These are phyloP conservation scores for Aethes cnicana DNA, from an alignment of 2,888 invertebrate species.

Conservation along the genomic window DNA sequence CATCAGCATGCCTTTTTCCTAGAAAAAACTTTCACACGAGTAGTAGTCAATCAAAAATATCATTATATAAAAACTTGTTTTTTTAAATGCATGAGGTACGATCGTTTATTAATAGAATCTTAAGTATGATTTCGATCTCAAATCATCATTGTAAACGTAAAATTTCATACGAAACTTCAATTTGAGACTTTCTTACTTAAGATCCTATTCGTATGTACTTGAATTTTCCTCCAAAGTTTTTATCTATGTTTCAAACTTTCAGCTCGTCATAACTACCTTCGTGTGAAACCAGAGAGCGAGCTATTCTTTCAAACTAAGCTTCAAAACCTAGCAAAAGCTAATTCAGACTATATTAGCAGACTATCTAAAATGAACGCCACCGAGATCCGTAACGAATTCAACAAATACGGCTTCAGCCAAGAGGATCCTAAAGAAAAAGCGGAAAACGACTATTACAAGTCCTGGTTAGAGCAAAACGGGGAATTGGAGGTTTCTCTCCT, in stretches of 20 bases:
- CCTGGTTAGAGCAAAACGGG: conserved; percentile 76
- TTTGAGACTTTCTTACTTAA: no score
- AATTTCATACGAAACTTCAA: no score
- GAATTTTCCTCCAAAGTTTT: no score
- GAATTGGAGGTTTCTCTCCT: conserved; percentile 74
- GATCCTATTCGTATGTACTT: no score
- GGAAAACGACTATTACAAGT: conserved; percentile 75
- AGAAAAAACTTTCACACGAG: no score
- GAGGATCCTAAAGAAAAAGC: conserved; percentile 47
- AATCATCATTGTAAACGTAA: no score
- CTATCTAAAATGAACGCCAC: conserved; percentile 68
- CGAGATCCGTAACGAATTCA: conserved; percentile 68
- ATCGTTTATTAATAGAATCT: no score
- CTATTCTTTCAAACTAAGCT: conserved; percentile 69
- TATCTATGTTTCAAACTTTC: conserved; percentile 40
- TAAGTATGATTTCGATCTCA: no score
- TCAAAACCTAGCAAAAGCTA: conserved; percentile 64
- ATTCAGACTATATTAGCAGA: conserved; percentile 63
- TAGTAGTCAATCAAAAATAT: no score
- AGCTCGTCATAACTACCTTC: conserved; percentile 54
- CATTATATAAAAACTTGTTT: no score
- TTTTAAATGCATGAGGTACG: no score
- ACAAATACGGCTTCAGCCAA: conserved; percentile 65
- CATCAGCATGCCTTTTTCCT: no score
- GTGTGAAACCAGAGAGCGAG: conserved; percentile 75